Evolutionary conservation across 2,797 vertebrate genomes (phyloP).

Genomic region (Cryptoprocta ferox): DNA sequence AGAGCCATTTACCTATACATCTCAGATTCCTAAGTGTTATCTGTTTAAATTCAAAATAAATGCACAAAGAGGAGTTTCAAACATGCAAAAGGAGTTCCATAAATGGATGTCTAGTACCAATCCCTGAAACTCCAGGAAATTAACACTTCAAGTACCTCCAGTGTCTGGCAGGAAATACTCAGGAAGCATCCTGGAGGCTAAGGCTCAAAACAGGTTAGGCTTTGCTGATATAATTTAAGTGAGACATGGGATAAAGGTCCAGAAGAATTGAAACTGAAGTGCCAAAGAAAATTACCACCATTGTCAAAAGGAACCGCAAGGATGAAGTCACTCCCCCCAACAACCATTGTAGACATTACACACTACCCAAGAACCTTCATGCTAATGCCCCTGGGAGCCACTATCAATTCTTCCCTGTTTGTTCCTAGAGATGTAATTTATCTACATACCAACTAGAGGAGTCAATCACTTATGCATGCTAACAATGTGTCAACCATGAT

Average conservation of each 20-base stretch:
- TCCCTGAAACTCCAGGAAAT: constrained; percentile 56
- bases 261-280: background rate
- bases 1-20: background rate
- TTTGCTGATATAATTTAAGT: background rate
- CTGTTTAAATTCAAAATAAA: constrained; percentile 36
- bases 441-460: background rate
- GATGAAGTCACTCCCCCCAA: background rate
- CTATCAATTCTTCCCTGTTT: background rate
- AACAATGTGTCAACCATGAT: background rate
- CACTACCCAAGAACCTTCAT: background rate
- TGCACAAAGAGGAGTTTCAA: background rate
- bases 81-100: background rate
- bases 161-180: background rate
- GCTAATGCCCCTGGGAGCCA: background rate
- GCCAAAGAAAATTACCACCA: constrained; percentile 8
- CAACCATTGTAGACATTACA: background rate
- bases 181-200: background rate
- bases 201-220: background rate
- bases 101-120: background rate
- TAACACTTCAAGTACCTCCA: constrained; percentile 32
- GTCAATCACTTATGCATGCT: background rate
- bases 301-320: background rate
- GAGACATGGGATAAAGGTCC: background rate
- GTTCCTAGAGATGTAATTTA: background rate
- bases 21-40: constrained; percentile 6